A percentile compares a stretch with the other conserved stretches of the same genome.
Conservation (phyloP, 2,888 invertebrate species). For the Agrypnus murinus region DNA sequence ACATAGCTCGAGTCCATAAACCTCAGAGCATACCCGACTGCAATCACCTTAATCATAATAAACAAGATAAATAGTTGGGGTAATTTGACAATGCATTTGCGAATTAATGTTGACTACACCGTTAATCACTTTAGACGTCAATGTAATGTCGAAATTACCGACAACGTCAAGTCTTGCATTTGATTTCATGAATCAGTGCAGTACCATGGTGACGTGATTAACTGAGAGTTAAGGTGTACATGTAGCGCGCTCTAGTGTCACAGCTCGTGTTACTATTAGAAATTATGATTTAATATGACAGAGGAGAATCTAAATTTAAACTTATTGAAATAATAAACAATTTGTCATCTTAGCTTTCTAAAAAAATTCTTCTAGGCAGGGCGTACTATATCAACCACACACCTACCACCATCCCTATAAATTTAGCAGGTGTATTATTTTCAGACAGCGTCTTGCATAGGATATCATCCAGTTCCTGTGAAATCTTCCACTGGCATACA, state of each 20-base stretch:
- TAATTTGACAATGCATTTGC: constrained; percentile 56
- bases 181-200: constrained; percentile 52
- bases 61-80: constrained; percentile 57
- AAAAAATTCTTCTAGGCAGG: constrained; percentile 9
- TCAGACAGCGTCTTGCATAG: constrained; percentile 36
- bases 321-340: constrained; percentile 3
- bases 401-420: constrained; percentile 6
- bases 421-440: constrained; percentile 38
- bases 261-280: not conserved
- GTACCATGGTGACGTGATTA: constrained; percentile 27
- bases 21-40: constrained; percentile 29
- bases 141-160: constrained; percentile 53
- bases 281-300: not conserved
- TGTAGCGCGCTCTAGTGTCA: not conserved
- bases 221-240: constrained; percentile 23
- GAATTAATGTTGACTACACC: constrained; percentile 59
- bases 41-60: constrained; percentile 53
- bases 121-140: constrained; percentile 56
- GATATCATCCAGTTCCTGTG: constrained; percentile 37
- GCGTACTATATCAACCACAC: no score
- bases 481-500: constrained; percentile 54
- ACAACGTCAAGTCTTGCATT: constrained; percentile 51
- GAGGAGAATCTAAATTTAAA: not conserved
- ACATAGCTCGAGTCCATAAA: constrained; percentile 37
- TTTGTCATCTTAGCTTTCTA: not conserved